phyloP scores from a whole-genome alignment of 2,113 vertebrate species.

The Casuarius casuarius region DNA sequence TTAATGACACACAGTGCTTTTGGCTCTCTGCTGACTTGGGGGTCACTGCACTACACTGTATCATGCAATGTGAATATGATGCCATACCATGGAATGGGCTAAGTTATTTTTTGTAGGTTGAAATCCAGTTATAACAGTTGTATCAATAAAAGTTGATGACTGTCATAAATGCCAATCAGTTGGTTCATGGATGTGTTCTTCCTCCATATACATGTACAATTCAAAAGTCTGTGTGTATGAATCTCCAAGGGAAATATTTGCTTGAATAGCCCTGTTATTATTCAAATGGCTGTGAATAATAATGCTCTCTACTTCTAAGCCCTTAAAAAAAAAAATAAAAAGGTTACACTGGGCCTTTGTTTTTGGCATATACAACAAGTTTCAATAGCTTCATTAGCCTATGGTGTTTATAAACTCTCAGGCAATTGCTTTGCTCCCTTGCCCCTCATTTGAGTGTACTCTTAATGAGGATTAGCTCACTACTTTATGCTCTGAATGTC shows the following conservation, averaged over 20 bases:
- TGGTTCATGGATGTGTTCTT: not conserved
- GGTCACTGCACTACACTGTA: not conserved
- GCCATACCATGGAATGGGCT: not conserved
- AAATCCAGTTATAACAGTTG: not conserved
- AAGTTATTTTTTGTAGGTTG: not conserved
- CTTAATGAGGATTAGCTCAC: not conserved
- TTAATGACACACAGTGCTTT: not conserved
- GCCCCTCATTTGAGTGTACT: not conserved
- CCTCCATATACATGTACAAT: not conserved
- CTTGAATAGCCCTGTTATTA: not conserved
- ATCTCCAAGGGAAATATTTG: not conserved
- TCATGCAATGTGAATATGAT: not conserved
- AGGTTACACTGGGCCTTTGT: not conserved
- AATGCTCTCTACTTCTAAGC: not conserved
- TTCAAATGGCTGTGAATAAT: not conserved
- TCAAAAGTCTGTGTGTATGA: not conserved
- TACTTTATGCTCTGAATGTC: not conserved
- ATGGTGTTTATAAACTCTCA: conserved; percentile 10
- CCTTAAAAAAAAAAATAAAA: not conserved
- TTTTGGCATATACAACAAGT: not conserved
- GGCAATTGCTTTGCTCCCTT: not conserved
- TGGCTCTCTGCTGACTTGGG: not conserved
- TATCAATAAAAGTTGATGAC: not conserved
- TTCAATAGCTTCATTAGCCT: conserved; percentile 11
- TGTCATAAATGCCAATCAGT: not conserved